Conservation (phyloP, 2,888 invertebrate genomes). For the Nephrotoma flavescens region DNA sequence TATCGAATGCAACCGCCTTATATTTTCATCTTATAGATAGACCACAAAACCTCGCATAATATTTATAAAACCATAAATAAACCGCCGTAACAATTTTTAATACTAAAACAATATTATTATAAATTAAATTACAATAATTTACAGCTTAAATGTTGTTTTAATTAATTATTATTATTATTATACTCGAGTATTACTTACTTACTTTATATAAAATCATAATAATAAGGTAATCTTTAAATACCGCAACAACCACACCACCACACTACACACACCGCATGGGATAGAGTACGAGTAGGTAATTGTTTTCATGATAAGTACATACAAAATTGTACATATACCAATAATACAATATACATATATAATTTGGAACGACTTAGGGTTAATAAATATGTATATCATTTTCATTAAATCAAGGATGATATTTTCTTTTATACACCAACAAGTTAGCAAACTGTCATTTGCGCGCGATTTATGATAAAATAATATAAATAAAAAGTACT, state of each 20-base stretch:
- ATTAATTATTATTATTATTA: not conserved
- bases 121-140: not conserved
- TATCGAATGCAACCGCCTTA: not conserved
- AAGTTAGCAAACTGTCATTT: not conserved
- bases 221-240: not conserved
- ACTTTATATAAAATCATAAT: not conserved
- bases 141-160: not conserved
- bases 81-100: not conserved
- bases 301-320: not conserved
- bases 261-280: not conserved
- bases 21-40: not conserved
- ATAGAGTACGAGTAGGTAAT: not conserved
- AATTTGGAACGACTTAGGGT: not conserved
- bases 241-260: not conserved
- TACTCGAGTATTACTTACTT: not conserved
- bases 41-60: not conserved
- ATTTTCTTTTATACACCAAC: not conserved
- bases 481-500: constrained; percentile 18
- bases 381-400: not conserved
- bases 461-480: constrained; percentile 9
- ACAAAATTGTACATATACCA: not conserved
- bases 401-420: not conserved
- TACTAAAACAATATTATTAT: not conserved
- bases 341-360: not conserved
- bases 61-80: not conserved